These are phyloP conservation scores for Drosophila fungiperda DNA, from an alignment of 2,888 invertebrate species.

Conservation along the genomic window DNA sequence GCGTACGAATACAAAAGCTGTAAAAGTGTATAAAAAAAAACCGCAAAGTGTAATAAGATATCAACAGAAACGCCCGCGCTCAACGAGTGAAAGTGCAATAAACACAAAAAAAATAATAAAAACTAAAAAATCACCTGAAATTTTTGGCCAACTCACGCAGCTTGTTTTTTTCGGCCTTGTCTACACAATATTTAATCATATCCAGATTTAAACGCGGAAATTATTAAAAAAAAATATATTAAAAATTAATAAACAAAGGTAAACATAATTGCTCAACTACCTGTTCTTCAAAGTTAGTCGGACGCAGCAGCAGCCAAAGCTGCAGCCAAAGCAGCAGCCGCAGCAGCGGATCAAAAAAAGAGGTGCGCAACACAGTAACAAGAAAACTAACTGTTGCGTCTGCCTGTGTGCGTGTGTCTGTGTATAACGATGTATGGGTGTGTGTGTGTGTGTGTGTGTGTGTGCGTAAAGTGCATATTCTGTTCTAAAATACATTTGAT, in stretches of 20 bases:
- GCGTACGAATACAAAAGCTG: conserved; percentile 51
- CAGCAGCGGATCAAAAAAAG: conserved; percentile 16
- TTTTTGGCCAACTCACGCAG: conserved; percentile 11
- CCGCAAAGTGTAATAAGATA: conserved; percentile 36
- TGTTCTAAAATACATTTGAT: conserved; percentile 33
- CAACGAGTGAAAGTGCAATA: conserved; percentile 54
- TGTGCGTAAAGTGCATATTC: conserved; percentile 37
- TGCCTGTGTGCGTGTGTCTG: conserved; percentile 6
- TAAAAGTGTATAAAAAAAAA: conserved; percentile 29
- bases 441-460: conserved; percentile 23
- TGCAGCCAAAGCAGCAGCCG: background rate
- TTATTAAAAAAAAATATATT: background rate
- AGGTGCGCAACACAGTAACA: conserved; percentile 36
- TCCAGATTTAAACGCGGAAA: background rate
- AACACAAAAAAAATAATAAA: conserved; percentile 23
- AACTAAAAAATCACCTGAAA: conserved; percentile 1
- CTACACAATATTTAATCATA: conserved; percentile 2
- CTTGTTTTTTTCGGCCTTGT: conserved; percentile 32
- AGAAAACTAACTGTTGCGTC: conserved; percentile 56
- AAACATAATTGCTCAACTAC: conserved; percentile 30
- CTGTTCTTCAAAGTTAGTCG: conserved; percentile 44
- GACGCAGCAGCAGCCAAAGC: conserved; percentile 26
- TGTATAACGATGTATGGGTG: conserved; percentile 13
- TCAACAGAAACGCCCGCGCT: conserved; percentile 19
- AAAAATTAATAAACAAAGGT: background rate